A percentile compares a stretch with the other conserved stretches of the same genome.
Conservation (phyloP, 2,888 invertebrate species). For the Blastobasis adustella region DNA sequence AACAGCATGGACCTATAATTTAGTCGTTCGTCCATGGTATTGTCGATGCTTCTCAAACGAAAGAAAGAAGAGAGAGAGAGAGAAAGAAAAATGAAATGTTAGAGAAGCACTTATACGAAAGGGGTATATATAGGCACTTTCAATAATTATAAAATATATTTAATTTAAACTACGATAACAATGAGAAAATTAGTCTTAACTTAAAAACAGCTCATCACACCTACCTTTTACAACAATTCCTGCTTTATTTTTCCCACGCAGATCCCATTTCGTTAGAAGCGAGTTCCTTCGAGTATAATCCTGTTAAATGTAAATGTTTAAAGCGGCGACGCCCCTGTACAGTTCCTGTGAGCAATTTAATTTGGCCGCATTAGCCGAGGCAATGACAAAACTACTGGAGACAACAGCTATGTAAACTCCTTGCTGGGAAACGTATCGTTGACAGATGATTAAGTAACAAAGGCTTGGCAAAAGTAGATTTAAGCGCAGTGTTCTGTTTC, state of each 20-base stretch:
- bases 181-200: not conserved
- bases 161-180: too few relatives aligned
- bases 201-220: too few relatives aligned
- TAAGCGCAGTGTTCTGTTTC: not conserved
- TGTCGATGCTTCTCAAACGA: too few relatives aligned
- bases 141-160: not conserved
- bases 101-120: too few relatives aligned
- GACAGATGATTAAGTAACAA: not conserved
- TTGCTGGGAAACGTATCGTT: not conserved
- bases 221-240: too few relatives aligned
- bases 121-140: too few relatives aligned
- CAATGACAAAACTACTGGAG: too few relatives aligned
- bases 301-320: conserved; percentile 6
- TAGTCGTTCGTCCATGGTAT: too few relatives aligned
- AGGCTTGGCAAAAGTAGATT: not conserved
- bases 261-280: conserved; percentile 45
- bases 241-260: not conserved
- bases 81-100: too few relatives aligned
- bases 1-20: too few relatives aligned
- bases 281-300: conserved; percentile 15
- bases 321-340: not conserved
- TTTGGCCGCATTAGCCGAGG: not conserved
- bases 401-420: too few relatives aligned
- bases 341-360: not conserved
- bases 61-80: too few relatives aligned